Evolutionary conservation across 2,797 vertebrate species (phyloP).

Genomic region (Ptychadena robeensis): DNA sequence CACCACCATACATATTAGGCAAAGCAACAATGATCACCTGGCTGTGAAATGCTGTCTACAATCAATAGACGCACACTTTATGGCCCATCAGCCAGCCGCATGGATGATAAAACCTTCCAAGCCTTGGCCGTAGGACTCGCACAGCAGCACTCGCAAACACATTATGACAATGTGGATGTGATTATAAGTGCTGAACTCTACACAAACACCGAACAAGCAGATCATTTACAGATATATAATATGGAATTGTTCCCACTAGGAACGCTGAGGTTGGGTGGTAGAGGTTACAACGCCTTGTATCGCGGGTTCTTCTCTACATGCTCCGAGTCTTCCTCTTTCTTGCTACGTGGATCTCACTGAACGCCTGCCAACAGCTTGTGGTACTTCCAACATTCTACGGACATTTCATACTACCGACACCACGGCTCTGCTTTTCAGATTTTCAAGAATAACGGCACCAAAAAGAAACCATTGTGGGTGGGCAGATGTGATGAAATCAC

Average conservation of each 20-base stretch:
- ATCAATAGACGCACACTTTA: slow-evolving; percentile 28
- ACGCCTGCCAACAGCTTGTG: neutral
- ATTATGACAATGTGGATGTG: neutral
- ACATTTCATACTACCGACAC: too few species aligned
- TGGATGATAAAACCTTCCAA: neutral
- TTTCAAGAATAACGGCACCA: too few species aligned
- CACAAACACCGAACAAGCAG: slow-evolving; percentile 9
- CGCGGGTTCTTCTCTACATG: neutral
- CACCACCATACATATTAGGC: neutral
- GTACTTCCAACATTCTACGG: too few species aligned
- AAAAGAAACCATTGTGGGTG: too few species aligned
- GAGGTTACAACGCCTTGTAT: slow-evolving; percentile 1
- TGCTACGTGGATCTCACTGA: neutral
- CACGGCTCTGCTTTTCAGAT: too few species aligned
- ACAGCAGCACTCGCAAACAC: neutral
- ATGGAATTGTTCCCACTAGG: neutral
- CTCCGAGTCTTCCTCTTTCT: neutral
- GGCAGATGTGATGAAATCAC: too few species aligned
- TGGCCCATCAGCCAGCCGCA: neutral
- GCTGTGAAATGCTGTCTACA: slow-evolving; percentile 3
- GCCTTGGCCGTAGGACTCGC: slow-evolving; percentile 10
- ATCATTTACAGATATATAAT: slow-evolving; percentile 6
- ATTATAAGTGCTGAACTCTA: slow-evolving; percentile 3
- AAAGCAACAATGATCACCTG: neutral
- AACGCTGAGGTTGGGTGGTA: neutral